Conservation (phyloP, 2,113 vertebrate species). For the Uria lomvia region DNA sequence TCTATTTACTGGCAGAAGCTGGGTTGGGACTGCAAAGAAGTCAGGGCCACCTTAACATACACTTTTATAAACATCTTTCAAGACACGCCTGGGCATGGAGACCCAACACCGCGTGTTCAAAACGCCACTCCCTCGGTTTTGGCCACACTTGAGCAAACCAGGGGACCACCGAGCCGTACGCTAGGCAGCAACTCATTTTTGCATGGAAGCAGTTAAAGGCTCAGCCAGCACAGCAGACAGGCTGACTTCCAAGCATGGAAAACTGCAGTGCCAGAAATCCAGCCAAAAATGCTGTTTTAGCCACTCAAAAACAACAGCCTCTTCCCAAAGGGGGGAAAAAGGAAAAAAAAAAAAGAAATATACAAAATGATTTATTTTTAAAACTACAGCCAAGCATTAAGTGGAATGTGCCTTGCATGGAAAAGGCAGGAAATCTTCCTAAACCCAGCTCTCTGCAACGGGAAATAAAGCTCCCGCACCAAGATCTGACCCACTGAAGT, state of each 20-base stretch:
- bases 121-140: neutral
- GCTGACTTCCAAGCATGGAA: constrained; percentile 11
- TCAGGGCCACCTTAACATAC: neutral
- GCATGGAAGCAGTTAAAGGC: neutral
- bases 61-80: neutral
- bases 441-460: neutral
- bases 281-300: constrained; percentile 15
- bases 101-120: neutral
- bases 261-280: constrained; percentile 1
- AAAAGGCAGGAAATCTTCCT: neutral
- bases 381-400: neutral
- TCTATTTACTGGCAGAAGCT: neutral
- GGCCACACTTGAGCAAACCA: neutral
- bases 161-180: fast-evolving
- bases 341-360: neutral
- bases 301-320: neutral
- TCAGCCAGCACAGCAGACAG: neutral
- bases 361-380: neutral
- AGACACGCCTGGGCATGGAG: neutral
- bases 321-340: neutral
- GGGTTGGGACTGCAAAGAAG: neutral
- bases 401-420: neutral
- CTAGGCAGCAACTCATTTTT: neutral
- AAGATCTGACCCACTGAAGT: neutral
- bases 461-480: neutral